phyloP scores from a whole-genome alignment of 2,113 vertebrate genomes.

The Caretta caretta region DNA sequence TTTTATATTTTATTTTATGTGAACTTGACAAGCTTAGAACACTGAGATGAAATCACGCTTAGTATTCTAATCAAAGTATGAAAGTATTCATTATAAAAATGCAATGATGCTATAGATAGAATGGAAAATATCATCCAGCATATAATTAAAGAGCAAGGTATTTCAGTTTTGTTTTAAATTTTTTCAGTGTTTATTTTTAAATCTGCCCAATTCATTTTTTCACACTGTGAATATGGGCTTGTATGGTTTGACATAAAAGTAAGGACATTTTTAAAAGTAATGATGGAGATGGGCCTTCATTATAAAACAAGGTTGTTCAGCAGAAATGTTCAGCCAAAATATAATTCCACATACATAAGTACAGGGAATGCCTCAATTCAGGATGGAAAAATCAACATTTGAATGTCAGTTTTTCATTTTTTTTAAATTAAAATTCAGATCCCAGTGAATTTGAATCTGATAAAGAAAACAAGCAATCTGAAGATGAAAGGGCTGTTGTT shows the following conservation, averaged over 20 bases:
- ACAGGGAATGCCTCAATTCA: conserved; percentile 71
- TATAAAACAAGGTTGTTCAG: conserved; percentile 66
- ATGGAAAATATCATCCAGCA: conserved; percentile 75
- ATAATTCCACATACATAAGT: conserved; percentile 64
- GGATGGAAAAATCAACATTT: conserved; percentile 44
- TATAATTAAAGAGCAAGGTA: conserved; percentile 73
- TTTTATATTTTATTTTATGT: conserved; percentile 90
- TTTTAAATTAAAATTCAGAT: conserved; percentile 30
- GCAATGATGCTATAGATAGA: conserved; percentile 61
- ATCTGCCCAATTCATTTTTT: conserved; percentile 71
- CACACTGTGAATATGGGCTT: conserved; percentile 70
- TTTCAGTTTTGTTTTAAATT: conserved; percentile 58
- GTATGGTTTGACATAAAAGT: conserved; percentile 72
- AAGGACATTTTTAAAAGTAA: conserved; percentile 72
- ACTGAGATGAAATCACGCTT: conserved; percentile 85
- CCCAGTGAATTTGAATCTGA: background rate
- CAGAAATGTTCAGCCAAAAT: conserved; percentile 74
- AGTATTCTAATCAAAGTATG: conserved; percentile 86
- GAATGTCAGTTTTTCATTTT: conserved; percentile 1
- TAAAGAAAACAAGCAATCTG: conserved; percentile 41
- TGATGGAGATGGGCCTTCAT: conserved; percentile 64
- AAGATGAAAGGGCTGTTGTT: background rate
- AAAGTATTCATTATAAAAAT: conserved; percentile 83
- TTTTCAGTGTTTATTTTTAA: conserved; percentile 74
- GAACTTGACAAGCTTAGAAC: conserved; percentile 86